Percentiles rank a stretch among this genome's conserved stretches.
phyloP scores from a whole-genome alignment of 2,888 invertebrate species.

The Caenorhabditis doughertyi region DNA sequence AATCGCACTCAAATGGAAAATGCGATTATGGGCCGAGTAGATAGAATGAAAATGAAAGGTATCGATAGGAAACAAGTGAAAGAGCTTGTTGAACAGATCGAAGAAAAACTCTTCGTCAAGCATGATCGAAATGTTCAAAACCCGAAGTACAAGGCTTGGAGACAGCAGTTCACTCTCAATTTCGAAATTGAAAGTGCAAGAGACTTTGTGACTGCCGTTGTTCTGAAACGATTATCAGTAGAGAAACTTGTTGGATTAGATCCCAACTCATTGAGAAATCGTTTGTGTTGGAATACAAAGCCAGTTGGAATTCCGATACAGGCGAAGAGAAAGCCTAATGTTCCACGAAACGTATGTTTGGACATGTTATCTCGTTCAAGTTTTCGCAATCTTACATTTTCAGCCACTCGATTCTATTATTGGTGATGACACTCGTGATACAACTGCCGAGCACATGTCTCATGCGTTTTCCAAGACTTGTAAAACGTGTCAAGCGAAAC shows the following conservation, averaged over 20 bases:
- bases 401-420: conserved; percentile 60
- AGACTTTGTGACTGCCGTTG: conserved; percentile 41
- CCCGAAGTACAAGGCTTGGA: conserved; percentile 58
- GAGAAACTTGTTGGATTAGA: conserved; percentile 45
- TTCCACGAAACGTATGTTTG: conserved; percentile 26
- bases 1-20: conserved; percentile 29
- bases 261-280: conserved; percentile 45
- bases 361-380: neutral
- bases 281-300: conserved; percentile 32
- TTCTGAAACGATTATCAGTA: conserved; percentile 30
- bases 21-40: conserved; percentile 21
- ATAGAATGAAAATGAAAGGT: conserved; percentile 34
- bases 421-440: conserved; percentile 63
- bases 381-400: neutral
- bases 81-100: conserved; percentile 36
- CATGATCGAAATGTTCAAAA: conserved; percentile 38
- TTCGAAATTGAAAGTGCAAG: conserved; percentile 44
- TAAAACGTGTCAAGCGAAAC: conserved; percentile 47
- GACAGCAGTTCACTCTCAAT: conserved; percentile 53
- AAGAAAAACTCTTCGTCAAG: conserved; percentile 38
- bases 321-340: conserved; percentile 21
- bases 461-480: conserved; percentile 59
- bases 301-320: conserved; percentile 34
- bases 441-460: conserved; percentile 63
- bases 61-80: conserved; percentile 31